These are phyloP conservation scores for Scomber japonicus DNA, from an alignment of 2,113 vertebrate genomes.

Conservation along the genomic window DNA sequence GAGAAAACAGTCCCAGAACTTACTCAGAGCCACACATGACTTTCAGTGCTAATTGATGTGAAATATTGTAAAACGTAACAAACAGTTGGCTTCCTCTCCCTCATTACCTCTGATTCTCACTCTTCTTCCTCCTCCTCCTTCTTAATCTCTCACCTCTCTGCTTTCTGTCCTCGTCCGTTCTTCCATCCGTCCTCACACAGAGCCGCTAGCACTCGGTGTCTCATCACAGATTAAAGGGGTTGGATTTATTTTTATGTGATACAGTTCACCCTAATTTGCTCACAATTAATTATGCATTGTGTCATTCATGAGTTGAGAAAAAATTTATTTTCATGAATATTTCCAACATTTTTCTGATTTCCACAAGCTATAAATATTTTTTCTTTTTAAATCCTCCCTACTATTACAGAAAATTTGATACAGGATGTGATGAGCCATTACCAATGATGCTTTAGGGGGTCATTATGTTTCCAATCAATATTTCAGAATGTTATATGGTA, in stretches of 20 bases:
- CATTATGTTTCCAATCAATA: background rate
- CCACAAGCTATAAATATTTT: conserved; percentile 7
- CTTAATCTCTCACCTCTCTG: conserved; percentile 65
- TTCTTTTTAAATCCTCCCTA: background rate
- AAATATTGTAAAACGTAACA: conserved; percentile 62
- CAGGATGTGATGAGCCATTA: background rate
- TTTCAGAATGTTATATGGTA: background rate
- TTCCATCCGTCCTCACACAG: conserved; percentile 43
- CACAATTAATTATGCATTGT: conserved; percentile 72
- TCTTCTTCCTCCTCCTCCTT: conserved; percentile 37
- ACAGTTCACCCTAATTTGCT: conserved; percentile 56
- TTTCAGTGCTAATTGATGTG: conserved; percentile 73
- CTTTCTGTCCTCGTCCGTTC: conserved; percentile 50
- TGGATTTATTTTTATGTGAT: conserved; percentile 28
- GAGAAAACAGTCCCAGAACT: conserved; percentile 60
- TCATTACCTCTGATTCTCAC: conserved; percentile 70
- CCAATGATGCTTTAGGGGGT: background rate
- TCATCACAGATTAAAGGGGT: conserved; percentile 58
- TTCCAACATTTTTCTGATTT: conserved; percentile 40
- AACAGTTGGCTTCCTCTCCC: conserved; percentile 59
- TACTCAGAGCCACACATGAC: conserved; percentile 63
- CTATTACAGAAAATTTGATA: conserved; percentile 10
- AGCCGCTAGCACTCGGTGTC: conserved; percentile 40
- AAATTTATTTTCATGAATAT: conserved; percentile 57
- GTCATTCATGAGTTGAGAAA: conserved; percentile 46